Percentiles rank a stretch among this genome's conserved stretches.
phyloP scores from a whole-genome alignment of 2,888 invertebrate genomes.

The Eilema griseolum region DNA sequence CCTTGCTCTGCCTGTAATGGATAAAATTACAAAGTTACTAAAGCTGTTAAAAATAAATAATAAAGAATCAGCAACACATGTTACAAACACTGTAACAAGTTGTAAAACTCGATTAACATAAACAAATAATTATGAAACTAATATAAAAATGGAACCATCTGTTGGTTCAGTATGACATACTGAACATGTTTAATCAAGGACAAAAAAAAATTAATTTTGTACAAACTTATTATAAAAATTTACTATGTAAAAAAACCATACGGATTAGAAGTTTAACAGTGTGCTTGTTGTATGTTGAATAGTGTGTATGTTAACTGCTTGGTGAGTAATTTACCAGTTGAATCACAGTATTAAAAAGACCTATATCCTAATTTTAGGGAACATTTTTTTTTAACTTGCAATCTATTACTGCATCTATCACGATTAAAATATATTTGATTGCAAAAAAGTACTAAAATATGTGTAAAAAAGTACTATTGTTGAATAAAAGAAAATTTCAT shows the following conservation, averaged over 20 bases:
- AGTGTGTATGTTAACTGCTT: not conserved
- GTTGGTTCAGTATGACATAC: not conserved
- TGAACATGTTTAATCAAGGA: not conserved
- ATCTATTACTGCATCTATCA: no score
- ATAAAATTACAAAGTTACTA: conserved; percentile 9
- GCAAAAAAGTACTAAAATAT: no score
- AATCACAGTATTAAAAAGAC: not conserved
- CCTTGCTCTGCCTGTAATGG: conserved; percentile 77
- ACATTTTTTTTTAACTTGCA: no score
- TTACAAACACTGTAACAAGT: not conserved
- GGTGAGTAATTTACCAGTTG: not conserved
- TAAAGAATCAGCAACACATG: conserved; percentile 5
- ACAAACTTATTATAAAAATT: not conserved
- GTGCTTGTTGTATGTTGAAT: not conserved
- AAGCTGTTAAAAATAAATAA: not conserved
- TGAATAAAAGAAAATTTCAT: no score
- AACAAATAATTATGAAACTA: conserved; percentile 12
- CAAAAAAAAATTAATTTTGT: not conserved
- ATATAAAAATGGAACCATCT: conserved; percentile 18
- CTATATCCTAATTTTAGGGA: not conserved
- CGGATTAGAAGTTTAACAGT: not conserved
- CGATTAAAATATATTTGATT: no score
- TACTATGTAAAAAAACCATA: not conserved
- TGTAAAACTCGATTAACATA: conserved; percentile 8
- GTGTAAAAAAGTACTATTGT: no score